A percentile compares a stretch with the other conserved stretches of the same genome.
phyloP scores from a whole-genome alignment of 2,113 vertebrate species.

The Pogonocichla stellata region DNA sequence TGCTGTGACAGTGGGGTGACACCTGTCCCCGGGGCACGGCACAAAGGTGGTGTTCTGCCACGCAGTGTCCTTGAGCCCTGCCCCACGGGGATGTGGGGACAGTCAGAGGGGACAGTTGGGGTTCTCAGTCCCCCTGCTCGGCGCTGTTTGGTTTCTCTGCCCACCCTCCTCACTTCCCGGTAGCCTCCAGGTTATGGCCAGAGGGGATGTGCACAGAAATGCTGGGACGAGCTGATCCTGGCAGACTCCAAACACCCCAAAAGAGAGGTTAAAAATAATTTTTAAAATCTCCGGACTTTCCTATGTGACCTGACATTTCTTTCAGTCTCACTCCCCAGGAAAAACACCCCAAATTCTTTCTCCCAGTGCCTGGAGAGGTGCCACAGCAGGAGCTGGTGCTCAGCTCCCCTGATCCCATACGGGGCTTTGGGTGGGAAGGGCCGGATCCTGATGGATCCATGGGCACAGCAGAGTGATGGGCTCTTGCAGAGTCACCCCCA shows the following conservation, averaged over 20 bases:
- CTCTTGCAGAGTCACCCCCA: background rate
- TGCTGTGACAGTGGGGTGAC: background rate
- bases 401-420: background rate
- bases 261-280: background rate
- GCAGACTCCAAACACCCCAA: background rate
- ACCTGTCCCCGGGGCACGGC: accelerated
- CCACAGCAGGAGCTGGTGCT: background rate
- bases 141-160: background rate
- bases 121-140: background rate
- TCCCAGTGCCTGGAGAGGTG: accelerated
- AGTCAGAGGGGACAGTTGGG: background rate
- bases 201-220: background rate
- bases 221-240: background rate
- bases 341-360: background rate
- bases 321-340: background rate
- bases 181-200: background rate
- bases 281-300: background rate
- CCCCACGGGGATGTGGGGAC: background rate
- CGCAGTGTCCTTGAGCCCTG: background rate
- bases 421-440: background rate
- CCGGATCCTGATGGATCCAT: accelerated
- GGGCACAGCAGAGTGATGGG: background rate
- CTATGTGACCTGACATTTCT: background rate
- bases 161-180: accelerated
- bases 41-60: background rate